phyloP scores from a whole-genome alignment of 2,888 invertebrate genomes.

The Zhuqinia jingwanae region DNA sequence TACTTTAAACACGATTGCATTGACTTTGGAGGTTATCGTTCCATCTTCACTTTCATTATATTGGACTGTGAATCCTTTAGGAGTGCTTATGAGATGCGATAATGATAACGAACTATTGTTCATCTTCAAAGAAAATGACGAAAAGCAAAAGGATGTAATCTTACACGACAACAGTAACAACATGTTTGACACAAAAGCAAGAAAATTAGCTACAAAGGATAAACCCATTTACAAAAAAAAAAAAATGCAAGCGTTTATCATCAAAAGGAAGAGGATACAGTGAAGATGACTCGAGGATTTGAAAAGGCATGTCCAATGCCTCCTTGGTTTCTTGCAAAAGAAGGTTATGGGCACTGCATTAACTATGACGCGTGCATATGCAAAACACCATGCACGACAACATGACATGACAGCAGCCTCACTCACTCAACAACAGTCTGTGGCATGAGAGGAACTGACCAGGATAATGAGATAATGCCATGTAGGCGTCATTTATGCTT shows the following conservation, averaged over 20 bases:
- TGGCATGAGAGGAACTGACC: neutral
- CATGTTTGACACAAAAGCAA: conserved; percentile 1
- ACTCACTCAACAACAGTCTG: neutral
- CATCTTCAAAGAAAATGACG: neutral
- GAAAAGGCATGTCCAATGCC: neutral
- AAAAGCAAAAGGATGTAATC: neutral
- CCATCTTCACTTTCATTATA: neutral
- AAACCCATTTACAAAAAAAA: neutral
- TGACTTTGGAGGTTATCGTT: no score
- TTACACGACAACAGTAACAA: neutral
- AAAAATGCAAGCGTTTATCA: neutral
- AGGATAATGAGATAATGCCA: neutral
- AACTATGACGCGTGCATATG: neutral
- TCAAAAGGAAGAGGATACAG: neutral
- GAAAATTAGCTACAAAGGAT: neutral
- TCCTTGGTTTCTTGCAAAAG: conserved; percentile 9
- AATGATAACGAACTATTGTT: no score
- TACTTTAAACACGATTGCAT: no score
- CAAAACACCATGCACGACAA: no score
- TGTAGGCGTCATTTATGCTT: neutral
- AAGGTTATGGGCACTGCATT: conserved; percentile 49
- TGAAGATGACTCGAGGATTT: no score
- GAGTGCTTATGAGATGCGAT: neutral
- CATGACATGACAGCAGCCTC: neutral
- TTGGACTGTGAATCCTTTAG: neutral